Percentiles rank a stretch among this genome's conserved stretches.
phyloP scores from a whole-genome alignment of 2,113 vertebrate species.

The Camelus bactrianus region DNA sequence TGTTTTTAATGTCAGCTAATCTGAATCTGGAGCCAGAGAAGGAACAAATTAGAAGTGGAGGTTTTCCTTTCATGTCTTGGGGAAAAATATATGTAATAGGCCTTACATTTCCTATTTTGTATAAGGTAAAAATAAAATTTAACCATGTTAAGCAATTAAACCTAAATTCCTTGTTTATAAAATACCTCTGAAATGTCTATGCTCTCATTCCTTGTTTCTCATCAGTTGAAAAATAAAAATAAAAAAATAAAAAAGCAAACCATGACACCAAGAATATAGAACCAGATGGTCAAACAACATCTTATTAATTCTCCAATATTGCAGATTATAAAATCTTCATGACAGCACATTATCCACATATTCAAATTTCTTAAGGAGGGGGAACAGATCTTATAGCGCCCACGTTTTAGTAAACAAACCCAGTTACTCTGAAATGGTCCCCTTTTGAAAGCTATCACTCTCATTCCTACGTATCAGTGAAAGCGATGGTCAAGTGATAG shows the following conservation, averaged over 20 bases:
- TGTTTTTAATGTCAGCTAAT: conserved; percentile 24
- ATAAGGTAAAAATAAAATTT: conserved; percentile 29
- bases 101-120: not conserved
- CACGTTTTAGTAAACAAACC: conserved; percentile 63
- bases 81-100: not conserved
- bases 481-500: not conserved
- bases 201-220: conserved; percentile 42
- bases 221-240: conserved; percentile 36
- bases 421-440: conserved; percentile 31
- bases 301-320: conserved; percentile 72
- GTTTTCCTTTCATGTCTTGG: conserved; percentile 7
- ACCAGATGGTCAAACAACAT: conserved; percentile 76
- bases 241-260: conserved; percentile 52
- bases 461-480: not conserved
- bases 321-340: conserved; percentile 68
- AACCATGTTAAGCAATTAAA: conserved; percentile 5
- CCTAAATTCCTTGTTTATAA: conserved; percentile 53
- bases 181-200: conserved; percentile 55
- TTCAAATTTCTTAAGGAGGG: conserved; percentile 9
- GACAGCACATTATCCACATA: conserved; percentile 49
- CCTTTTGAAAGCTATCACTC: conserved; percentile 37
- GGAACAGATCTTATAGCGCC: not conserved
- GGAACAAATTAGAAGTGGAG: conserved; percentile 43
- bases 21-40: not conserved
- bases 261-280: conserved; percentile 55